Conservation (phyloP, 2,113 vertebrate species). For the Embiotoca jacksoni region DNA sequence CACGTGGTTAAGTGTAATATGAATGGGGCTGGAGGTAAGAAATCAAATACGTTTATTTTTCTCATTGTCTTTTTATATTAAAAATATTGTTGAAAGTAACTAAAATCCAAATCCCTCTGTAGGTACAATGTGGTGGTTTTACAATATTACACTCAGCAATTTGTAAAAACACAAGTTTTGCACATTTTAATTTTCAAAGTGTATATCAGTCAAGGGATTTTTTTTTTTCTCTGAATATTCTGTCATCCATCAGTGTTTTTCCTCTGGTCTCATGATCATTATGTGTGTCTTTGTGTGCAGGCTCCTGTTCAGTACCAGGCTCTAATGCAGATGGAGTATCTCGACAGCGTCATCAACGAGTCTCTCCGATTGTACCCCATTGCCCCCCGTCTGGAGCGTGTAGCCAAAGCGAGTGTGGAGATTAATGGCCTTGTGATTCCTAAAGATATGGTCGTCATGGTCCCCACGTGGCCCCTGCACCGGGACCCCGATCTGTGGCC, state of each 20-base stretch:
- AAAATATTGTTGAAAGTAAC: too few species aligned
- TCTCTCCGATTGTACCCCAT: constrained; percentile 82
- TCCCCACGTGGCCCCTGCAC: constrained; percentile 82
- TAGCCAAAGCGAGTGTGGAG: constrained; percentile 87
- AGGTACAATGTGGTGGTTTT: too few species aligned
- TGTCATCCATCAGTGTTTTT: background rate
- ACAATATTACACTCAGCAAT: too few species aligned
- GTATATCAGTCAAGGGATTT: background rate
- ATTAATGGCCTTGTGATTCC: constrained; percentile 85
- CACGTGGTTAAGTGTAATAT: too few species aligned
- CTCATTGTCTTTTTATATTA: too few species aligned
- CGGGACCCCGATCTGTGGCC: constrained; percentile 75
- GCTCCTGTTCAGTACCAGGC: constrained; percentile 75
- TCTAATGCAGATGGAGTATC: constrained; percentile 88
- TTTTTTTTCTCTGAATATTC: background rate
- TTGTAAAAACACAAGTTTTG: too few species aligned
- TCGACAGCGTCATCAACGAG: constrained; percentile 89
- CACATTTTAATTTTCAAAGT: background rate
- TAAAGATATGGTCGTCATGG: constrained; percentile 68
- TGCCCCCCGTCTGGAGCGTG: constrained; percentile 78
- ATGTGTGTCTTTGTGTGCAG: constrained; percentile 55
- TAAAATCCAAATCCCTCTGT: too few species aligned
- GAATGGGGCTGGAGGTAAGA: too few species aligned
- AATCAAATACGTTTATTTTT: too few species aligned
- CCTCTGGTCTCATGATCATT: background rate